These are phyloP conservation scores for Epizoanthus stellaris DNA, from an alignment of 92 coral and sea anemone species.

Conservation along the genomic window DNA sequence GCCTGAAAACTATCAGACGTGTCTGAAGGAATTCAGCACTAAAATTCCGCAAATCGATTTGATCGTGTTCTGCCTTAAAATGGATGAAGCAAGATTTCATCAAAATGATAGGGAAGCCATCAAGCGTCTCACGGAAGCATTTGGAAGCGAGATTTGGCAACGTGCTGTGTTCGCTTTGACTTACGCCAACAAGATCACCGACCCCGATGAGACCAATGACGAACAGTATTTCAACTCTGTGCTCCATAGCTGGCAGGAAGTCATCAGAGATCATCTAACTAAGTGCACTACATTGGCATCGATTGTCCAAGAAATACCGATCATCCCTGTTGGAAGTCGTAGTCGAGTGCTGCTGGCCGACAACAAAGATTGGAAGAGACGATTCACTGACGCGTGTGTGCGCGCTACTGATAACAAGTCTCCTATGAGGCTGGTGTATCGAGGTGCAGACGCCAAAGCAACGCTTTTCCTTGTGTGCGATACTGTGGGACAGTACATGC, in stretches of 20 bases:
- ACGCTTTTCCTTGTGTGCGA: too few relatives aligned
- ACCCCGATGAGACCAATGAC: slow-evolving; percentile 1
- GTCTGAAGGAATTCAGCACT: not conserved
- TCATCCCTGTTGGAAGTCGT: slow-evolving; percentile 6
- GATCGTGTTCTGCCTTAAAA: not conserved
- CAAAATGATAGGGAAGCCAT: slow-evolving; percentile 6
- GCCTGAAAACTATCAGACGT: not conserved
- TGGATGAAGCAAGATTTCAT: not conserved
- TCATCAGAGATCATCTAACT: not conserved
- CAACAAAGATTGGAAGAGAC: not conserved
- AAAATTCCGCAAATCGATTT: not conserved
- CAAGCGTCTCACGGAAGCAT: not conserved
- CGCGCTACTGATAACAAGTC: too few relatives aligned
- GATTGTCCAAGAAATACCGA: not conserved
- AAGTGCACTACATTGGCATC: not conserved
- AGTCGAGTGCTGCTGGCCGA: not conserved
- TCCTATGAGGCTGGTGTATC: too few relatives aligned
- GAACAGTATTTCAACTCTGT: not conserved
- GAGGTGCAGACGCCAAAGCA: too few relatives aligned
- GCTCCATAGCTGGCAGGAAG: slow-evolving; percentile 17
- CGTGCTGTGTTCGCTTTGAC: slow-evolving; percentile 4
- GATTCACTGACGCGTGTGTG: too few relatives aligned
- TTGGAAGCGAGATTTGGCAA: slow-evolving; percentile 1
- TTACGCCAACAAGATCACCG: slow-evolving; percentile 4
- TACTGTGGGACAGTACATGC: too few relatives aligned